A percentile compares a stretch with the other conserved stretches of the same genome.
phyloP scores from a whole-genome alignment of 2,113 vertebrate species.

The Columba livia region DNA sequence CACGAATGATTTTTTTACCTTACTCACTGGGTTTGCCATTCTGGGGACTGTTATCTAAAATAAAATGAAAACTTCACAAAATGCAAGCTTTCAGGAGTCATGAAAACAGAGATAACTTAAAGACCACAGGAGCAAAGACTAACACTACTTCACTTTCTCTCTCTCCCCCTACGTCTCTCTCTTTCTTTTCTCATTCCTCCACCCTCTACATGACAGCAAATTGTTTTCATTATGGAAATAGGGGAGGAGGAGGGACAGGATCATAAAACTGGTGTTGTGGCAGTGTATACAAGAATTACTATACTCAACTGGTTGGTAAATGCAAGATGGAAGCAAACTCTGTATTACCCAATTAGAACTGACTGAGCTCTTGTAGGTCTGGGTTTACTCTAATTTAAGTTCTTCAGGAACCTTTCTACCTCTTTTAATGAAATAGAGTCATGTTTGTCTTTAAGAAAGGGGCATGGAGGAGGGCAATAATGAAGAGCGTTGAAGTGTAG shows the following conservation, averaged over 20 bases:
- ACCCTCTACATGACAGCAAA: neutral
- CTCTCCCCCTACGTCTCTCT: accelerated
- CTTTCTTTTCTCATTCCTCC: neutral
- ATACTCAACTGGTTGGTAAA: neutral
- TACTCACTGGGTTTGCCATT: constrained; percentile 87
- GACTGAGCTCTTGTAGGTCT: neutral
- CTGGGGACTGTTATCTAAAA: constrained; percentile 76
- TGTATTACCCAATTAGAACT: neutral
- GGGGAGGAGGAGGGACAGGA: neutral
- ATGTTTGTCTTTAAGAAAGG: neutral
- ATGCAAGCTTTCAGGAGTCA: constrained; percentile 75
- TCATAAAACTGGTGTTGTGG: neutral
- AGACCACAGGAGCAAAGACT: neutral
- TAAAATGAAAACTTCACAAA: constrained; percentile 73
- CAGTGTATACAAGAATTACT: neutral
- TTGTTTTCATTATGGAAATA: neutral
- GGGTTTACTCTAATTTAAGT: neutral
- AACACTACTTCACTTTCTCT: neutral
- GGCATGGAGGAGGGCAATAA: accelerated
- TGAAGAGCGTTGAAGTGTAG: neutral
- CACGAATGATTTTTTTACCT: constrained; percentile 90
- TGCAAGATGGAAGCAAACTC: neutral
- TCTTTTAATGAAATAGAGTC: neutral
- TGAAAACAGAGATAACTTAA: constrained; percentile 56
- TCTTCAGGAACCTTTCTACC: neutral